Base-by-base conservation (phyloP, 2,888 invertebrate species). In the Tipula lateralis region DNA sequence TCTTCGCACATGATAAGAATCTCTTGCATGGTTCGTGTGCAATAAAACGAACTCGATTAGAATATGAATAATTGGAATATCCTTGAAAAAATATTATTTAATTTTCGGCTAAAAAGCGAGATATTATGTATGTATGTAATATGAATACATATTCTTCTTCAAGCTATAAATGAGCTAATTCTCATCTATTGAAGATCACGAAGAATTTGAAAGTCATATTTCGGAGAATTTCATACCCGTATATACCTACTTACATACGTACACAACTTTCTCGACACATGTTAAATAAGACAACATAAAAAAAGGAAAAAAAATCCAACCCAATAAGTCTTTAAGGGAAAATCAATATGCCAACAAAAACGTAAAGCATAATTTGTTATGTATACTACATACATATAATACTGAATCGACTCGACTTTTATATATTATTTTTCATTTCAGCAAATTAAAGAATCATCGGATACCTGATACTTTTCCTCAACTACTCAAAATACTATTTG, bases 381-480 rank as follows among this genome's bases (percentile, higher is more conserved):
- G 24, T 66, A 66, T 7, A 24, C 24, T 9, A 1, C 16, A 19
- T 2, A 50, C 16, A 16, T 1, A 44, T 5, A n/a, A 16, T 50
- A 24, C 24, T 24, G 19, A 24, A 7, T 44, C 1, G 24, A 9
- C 66, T 66, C 44, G 44, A n/a, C 66, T 66, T 9, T 66, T 19
- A 24, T 66, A 66, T 66, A 66, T 1, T 66, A 19, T 19, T 19
- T 66, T 66, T 66, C 66, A 24, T 9, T 24, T 9, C 66, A 12
- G 24, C 2, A 66, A 66, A 66, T 24, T 66, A 66, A 66, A 66
- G 24, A 66, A 66, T 24, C 24, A 24, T 24, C 66, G 66, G 66
- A 66, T 66, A 66, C 24, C 24, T 66, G 66, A 66, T 66, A 66
- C 66, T 66, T 66, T 66, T 66, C 66, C 24, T 66, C 66, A 66